Evolutionary conservation across 2,888 invertebrate genomes (phyloP), one percentile per base, ranked within the genome.

Genomic region (Pecten maximus): DNA sequence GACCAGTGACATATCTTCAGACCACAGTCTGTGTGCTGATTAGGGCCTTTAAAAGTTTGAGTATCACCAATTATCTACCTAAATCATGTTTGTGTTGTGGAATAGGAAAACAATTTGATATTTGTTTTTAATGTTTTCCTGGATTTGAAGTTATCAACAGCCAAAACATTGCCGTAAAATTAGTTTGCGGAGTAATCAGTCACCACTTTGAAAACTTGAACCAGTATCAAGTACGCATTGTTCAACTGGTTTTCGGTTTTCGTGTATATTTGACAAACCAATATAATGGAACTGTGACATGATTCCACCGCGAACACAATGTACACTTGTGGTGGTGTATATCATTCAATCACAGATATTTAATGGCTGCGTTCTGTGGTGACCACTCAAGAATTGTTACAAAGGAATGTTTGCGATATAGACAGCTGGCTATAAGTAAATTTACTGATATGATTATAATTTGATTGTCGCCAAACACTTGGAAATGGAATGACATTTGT

Each of bases 391-490:
- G 35, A 35, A 35, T 74, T 74, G 74, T 35, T 74, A 74, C 74
- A 74, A 74, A 35, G 74, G 74, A 74, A 74, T 74, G 74, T 74
- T 74, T 74, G 74, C 74, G 8, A 44, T 74, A 74, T 74, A 74
- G 28, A 74, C 74, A 74, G 74, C 74, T 74, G 74, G 35, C 28
- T 23, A 74, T 74, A 74, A 74, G 74, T 74, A 74, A 74, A 74
- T 74, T 74, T 74, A 74, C 74, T 74, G 74, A 74, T 74, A 74
- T 74, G 74, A 74, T 74, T 74, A 74, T 74, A 74, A 74, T 74
- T 74, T 74, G 74, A 74, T 74, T 74, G 74, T 74, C 35, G 74
- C 74, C 74, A 74, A 74, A 74, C 74, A 28, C 74, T 74, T 74
- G 74, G 35, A 74, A 74, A 74, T 74, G 74, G 74, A 74, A 74